Evolutionary conservation across 2,888 invertebrate genomes (phyloP).

Genomic region (Plutella xylostella): DNA sequence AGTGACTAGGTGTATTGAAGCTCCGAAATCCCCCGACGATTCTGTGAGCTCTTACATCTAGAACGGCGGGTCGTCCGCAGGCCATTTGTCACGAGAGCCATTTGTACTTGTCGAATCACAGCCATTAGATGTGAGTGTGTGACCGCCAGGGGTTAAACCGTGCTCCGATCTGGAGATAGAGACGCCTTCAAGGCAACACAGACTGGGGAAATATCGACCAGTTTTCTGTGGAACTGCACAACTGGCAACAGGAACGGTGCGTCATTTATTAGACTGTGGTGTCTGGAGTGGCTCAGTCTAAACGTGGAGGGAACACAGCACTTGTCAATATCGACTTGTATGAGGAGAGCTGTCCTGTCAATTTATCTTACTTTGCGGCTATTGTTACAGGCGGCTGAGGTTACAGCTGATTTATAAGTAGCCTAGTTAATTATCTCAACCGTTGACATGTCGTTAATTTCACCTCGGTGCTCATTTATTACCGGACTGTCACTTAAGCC

Average conservation of each 20-base stretch:
- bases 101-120: constrained; percentile 72
- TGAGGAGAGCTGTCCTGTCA: constrained; percentile 52
- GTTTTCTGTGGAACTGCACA: constrained; percentile 20
- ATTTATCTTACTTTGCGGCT: constrained; percentile 66
- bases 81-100: constrained; percentile 68
- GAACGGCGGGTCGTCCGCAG: constrained; percentile 55
- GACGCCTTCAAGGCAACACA: constrained; percentile 28
- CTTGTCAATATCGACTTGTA: constrained; percentile 57
- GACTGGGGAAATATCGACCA: constrained; percentile 24
- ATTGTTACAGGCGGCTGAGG: constrained; percentile 53
- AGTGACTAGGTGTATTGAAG: constrained; percentile 36
- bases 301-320: constrained; percentile 39
- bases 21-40: constrained; percentile 47
- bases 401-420: constrained; percentile 61
- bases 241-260: constrained; percentile 12
- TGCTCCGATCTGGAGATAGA: constrained; percentile 40
- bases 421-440: constrained; percentile 54
- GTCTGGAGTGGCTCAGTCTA: constrained; percentile 27
- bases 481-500: constrained; percentile 18
- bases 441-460: constrained; percentile 52
- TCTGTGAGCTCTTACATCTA: too few relatives aligned
- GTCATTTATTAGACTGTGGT: constrained; percentile 22
- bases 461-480: constrained; percentile 41
- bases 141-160: constrained; percentile 58
- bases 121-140: constrained; percentile 68